A percentile compares a stretch with the other conserved stretches of the same genome.
Conservation (phyloP, 1,140 invertebrate species). For the Chironomus striatipennis region DNA sequence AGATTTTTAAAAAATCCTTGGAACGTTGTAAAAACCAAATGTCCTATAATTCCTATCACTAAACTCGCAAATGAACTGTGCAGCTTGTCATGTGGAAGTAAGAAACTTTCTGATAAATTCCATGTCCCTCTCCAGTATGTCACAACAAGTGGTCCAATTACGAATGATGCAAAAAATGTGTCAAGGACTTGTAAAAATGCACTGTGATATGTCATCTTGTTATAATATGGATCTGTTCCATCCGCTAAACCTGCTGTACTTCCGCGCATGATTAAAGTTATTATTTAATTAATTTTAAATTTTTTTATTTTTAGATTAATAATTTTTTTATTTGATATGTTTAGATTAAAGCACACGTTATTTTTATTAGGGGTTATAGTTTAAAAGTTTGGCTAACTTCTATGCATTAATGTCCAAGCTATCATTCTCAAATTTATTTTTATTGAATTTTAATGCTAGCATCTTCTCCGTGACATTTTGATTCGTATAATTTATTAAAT, state of each 20-base stretch:
- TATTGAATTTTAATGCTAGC: too few species aligned
- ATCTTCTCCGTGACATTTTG: too few species aligned
- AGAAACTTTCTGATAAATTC: slow-evolving; percentile 64
- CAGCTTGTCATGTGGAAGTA: slow-evolving; percentile 50
- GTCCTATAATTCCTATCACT: slow-evolving; percentile 55
- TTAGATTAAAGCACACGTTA: too few species aligned
- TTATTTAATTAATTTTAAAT: neutral
- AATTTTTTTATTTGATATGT: neutral
- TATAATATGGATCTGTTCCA: slow-evolving; percentile 38
- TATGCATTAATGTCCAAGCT: neutral
- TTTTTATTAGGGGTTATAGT: neutral
- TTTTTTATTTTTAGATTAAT: neutral
- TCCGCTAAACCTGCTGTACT: slow-evolving; percentile 48
- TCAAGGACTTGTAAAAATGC: slow-evolving; percentile 58
- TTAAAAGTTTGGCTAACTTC: neutral
- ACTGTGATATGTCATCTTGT: slow-evolving; percentile 45
- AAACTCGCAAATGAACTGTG: slow-evolving; percentile 56
- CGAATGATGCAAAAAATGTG: slow-evolving; percentile 55
- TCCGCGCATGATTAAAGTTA: slow-evolving; percentile 43
- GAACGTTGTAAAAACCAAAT: slow-evolving; percentile 55
- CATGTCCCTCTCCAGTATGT: slow-evolving; percentile 80
- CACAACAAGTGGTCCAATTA: slow-evolving; percentile 70
- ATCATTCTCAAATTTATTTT: too few species aligned
- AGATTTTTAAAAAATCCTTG: slow-evolving; percentile 53
- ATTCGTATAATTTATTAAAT: too few species aligned